phyloP scores from a whole-genome alignment of 2,888 invertebrate species.

The Leptinotarsa rubiginosa region DNA sequence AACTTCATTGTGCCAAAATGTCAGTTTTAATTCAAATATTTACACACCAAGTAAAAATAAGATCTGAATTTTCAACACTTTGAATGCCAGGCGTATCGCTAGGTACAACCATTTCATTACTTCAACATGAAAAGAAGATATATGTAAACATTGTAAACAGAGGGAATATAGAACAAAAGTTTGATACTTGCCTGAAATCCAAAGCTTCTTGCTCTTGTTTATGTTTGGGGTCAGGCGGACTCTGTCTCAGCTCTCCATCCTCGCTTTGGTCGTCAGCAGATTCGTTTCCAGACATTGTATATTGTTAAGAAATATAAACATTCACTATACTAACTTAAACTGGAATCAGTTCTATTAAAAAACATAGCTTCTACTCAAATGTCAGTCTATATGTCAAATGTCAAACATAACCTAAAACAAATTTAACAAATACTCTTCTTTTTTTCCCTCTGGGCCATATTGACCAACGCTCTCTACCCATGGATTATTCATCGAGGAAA shows the following conservation, averaged over 20 bases:
- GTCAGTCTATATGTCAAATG: neutral
- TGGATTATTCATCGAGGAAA: too few species aligned
- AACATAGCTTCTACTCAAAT: neutral
- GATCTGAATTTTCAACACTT: too few species aligned
- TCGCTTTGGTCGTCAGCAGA: constrained; percentile 81
- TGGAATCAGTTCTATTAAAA: neutral
- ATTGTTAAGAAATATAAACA: neutral
- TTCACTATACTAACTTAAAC: neutral
- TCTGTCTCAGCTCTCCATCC: constrained; percentile 86
- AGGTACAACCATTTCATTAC: too few species aligned
- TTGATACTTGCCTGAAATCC: constrained; percentile 61
- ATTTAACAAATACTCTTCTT: too few species aligned
- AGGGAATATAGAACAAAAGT: neutral
- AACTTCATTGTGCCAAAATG: too few species aligned
- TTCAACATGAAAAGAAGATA: constrained; percentile 29
- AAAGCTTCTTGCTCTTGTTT: constrained; percentile 53
- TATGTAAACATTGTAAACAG: neutral
- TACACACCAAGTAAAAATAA: too few species aligned
- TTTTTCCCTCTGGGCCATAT: too few species aligned
- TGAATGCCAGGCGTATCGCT: too few species aligned
- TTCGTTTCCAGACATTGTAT: constrained; percentile 63
- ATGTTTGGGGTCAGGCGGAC: constrained; percentile 68
- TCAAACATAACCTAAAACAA: neutral
- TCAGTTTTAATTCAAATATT: too few species aligned
- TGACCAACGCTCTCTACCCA: too few species aligned